phyloP scores from a whole-genome alignment of 2,888 invertebrate species.

The Bombylius major region DNA sequence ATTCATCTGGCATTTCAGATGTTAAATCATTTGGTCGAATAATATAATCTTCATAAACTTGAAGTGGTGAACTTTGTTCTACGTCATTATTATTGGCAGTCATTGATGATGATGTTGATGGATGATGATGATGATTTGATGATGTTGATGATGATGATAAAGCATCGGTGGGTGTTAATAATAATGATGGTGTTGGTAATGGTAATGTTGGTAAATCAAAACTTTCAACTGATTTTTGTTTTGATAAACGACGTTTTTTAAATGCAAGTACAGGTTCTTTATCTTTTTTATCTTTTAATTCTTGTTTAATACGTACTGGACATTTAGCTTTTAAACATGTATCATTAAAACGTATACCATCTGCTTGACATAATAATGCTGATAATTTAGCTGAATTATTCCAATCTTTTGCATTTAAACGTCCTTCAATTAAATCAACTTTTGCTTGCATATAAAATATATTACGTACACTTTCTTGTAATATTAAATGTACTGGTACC shows the following conservation, averaged over 20 bases:
- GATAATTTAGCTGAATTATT: conserved; percentile 56
- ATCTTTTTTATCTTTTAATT: conserved; percentile 31
- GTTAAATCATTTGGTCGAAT: conserved; percentile 20
- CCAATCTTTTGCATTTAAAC: conserved; percentile 56
- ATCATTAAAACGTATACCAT: conserved; percentile 31
- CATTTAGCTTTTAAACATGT: conserved; percentile 27
- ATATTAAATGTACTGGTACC: conserved; percentile 77
- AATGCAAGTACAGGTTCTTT: conserved; percentile 23
- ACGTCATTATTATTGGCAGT: conserved; percentile 2
- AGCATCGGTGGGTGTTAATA: conserved; percentile 7
- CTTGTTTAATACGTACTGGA: conserved; percentile 26
- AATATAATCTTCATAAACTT: conserved; percentile 30
- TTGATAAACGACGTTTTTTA: conserved; percentile 34
- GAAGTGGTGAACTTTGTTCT: conserved; percentile 24
- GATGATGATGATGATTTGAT: conserved; percentile 6
- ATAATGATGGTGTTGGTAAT: conserved; percentile 1
- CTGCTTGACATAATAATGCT: conserved; percentile 60
- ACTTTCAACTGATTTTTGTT: conserved; percentile 34
- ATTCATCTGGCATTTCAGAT: conserved; percentile 26
- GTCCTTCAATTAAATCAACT: conserved; percentile 60
- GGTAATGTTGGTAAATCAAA: conserved; percentile 21
- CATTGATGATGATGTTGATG: conserved; percentile 11
- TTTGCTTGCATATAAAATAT: conserved; percentile 77
- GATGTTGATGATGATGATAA: conserved; percentile 11
- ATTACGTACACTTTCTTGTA: conserved; percentile 70